A percentile compares a stretch with the other conserved stretches of the same genome.
Conservation (phyloP, 1,140 invertebrate genomes). For the Anastrepha obliqua region DNA sequence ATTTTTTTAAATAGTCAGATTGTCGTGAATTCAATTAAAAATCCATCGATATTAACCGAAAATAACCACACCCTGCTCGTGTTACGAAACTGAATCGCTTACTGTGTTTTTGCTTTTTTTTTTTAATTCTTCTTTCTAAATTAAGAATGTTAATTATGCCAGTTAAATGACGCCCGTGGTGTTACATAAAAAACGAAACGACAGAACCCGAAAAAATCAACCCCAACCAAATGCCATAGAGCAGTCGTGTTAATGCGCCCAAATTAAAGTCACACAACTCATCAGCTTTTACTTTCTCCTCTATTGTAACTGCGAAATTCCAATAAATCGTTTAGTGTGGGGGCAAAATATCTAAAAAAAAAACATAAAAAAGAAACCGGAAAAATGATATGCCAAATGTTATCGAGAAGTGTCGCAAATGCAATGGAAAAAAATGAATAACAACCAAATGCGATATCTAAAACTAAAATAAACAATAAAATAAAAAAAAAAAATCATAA, state of each 20-base stretch:
- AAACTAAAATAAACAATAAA: not conserved
- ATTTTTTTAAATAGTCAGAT: not conserved
- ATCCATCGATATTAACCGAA: too few relatives aligned
- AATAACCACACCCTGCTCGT: too few relatives aligned
- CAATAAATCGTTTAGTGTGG: not conserved
- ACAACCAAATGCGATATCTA: not conserved
- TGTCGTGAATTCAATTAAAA: too few relatives aligned
- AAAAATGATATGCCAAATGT: not conserved
- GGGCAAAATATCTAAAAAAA: not conserved
- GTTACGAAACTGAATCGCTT: not conserved
- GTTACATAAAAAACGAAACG: not conserved
- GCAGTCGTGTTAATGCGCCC: not conserved
- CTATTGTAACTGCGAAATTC: not conserved
- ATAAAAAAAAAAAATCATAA: not conserved
- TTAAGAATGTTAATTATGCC: not conserved
- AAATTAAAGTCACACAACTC: not conserved
- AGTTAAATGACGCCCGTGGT: not conserved
- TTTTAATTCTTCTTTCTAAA: not conserved
- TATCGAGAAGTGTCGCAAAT: conserved; percentile 6
- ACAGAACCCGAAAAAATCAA: not conserved
- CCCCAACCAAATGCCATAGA: not conserved
- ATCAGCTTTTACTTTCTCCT: not conserved
- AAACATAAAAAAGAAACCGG: not conserved
- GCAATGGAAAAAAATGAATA: conserved; percentile 11
- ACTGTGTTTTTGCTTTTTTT: not conserved